These are phyloP conservation scores for Malurus elegans DNA, from an alignment of 2,113 vertebrate species.

Conservation along the genomic window DNA sequence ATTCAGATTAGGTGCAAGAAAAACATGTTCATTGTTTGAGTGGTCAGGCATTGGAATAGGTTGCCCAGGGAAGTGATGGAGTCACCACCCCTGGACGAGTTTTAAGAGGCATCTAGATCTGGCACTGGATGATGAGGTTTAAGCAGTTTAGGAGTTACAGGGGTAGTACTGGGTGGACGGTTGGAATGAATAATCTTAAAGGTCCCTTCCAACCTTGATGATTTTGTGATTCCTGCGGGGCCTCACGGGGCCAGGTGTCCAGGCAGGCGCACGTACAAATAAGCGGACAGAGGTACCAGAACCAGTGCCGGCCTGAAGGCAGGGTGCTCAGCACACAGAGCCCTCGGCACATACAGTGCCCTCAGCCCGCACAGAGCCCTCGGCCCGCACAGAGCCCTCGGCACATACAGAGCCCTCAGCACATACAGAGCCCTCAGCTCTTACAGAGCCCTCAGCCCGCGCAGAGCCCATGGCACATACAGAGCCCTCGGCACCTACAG, in stretches of 20 bases:
- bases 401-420: neutral
- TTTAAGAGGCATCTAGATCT: neutral
- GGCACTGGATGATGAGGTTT: neutral
- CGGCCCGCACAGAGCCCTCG: neutral
- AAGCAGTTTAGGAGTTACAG: neutral
- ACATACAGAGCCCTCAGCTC: too few relatives aligned
- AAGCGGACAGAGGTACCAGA: too few relatives aligned
- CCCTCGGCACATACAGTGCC: too few relatives aligned
- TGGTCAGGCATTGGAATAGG: neutral
- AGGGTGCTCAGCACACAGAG: rapidly evolving
- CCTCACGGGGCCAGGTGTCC: neutral
- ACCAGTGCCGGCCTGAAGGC: rapidly evolving
- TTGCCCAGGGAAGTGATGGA: neutral
- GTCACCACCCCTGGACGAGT: too few relatives aligned
- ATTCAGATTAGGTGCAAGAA: neutral
- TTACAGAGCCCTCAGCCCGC: neutral
- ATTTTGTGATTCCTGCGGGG: neutral
- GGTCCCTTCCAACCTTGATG: neutral
- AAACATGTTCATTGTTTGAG: rapidly evolving
- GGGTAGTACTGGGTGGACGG: neutral
- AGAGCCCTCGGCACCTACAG: neutral
- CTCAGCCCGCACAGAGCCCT: too few relatives aligned
- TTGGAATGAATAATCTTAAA: neutral
- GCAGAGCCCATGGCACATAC: too few relatives aligned
- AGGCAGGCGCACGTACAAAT: rapidly evolving